phyloP scores from a whole-genome alignment of 1,140 invertebrate species.

The Theocolax elegans region DNA sequence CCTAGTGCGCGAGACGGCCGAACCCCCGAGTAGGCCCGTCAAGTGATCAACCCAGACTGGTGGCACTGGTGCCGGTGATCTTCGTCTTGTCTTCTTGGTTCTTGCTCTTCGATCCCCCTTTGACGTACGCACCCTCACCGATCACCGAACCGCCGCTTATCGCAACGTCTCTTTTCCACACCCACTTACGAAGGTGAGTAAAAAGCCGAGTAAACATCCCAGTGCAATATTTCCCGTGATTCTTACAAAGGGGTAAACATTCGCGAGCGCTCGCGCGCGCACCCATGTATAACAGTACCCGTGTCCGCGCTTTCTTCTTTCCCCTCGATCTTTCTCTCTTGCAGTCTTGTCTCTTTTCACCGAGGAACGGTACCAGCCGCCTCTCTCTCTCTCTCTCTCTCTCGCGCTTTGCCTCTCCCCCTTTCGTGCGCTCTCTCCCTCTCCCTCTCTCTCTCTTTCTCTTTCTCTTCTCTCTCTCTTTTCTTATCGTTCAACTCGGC shows the following conservation, averaged over 20 bases:
- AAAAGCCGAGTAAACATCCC: neutral
- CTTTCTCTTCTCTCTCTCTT: constrained; percentile 23
- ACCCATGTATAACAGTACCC: neutral
- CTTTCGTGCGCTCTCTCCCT: neutral
- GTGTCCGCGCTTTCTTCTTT: neutral
- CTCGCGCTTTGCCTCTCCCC: neutral
- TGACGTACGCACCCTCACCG: no score
- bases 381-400: neutral
- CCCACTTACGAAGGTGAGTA: neutral
- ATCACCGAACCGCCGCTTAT: neutral
- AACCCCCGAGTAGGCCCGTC: no score
- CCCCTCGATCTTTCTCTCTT: neutral
- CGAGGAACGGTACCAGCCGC: constrained; percentile 8
- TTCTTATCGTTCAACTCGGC: constrained; percentile 15
- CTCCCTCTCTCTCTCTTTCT: constrained; percentile 20
- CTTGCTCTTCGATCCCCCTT: no score
- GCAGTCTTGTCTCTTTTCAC: neutral
- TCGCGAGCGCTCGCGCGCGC: neutral
- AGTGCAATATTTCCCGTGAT: neutral
- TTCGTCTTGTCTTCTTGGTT: no score
- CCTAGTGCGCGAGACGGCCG: no score
- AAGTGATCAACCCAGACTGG: no score
- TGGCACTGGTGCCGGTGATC: no score
- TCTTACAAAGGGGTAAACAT: neutral
- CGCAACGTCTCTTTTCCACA: neutral